phyloP scores from a whole-genome alignment of 2,113 vertebrate genomes.

The Sorex fumeus region DNA sequence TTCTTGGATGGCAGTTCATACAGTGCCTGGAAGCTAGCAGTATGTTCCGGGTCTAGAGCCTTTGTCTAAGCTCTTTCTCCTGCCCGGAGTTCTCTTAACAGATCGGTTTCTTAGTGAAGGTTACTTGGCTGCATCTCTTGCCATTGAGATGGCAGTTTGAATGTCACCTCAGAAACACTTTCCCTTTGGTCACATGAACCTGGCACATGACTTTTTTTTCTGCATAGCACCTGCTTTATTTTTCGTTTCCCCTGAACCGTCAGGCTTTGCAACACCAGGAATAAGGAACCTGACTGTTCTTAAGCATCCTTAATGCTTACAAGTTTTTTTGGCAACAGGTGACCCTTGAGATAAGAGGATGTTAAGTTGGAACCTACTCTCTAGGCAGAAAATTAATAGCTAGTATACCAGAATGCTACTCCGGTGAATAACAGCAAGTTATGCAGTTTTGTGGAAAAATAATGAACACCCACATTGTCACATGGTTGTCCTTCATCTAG shows the following conservation, averaged over 20 bases:
- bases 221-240: not conserved
- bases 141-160: constrained; percentile 16
- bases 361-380: constrained; percentile 6
- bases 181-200: not conserved
- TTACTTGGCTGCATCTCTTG: constrained; percentile 29
- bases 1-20: constrained; percentile 5
- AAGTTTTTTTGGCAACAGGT: constrained; percentile 1
- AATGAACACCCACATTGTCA: not conserved
- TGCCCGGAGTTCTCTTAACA: not conserved
- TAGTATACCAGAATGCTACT: not conserved
- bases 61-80: constrained; percentile 27
- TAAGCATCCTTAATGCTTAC: not conserved
- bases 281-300: not conserved
- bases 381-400: constrained; percentile 27
- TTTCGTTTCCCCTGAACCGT: constrained; percentile 10
- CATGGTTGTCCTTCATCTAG: too few relatives aligned
- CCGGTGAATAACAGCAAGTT: constrained; percentile 47
- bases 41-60: constrained; percentile 24
- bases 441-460: not conserved
- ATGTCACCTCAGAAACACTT: constrained; percentile 41
- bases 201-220: constrained; percentile 4
- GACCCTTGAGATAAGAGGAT: constrained; percentile 21
- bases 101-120: constrained; percentile 26
- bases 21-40: not conserved
- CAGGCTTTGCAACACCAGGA: not conserved